Evolutionary conservation across 2,113 vertebrate genomes (phyloP), one percentile per base, ranked within the genome.

Genomic region (Cygnus atratus): DNA sequence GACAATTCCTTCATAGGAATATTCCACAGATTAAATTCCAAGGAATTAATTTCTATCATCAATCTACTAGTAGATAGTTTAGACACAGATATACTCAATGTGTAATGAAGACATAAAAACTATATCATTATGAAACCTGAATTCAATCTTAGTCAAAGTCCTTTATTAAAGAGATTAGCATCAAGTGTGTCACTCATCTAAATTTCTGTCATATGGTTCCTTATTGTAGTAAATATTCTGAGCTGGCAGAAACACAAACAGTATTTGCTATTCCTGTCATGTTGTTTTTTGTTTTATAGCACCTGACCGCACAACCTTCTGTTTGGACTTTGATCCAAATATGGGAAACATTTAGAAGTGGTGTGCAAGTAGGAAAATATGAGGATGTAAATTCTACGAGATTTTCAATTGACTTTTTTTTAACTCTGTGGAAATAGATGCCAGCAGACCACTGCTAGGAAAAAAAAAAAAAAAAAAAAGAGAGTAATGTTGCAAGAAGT

Each of bases 111-210:
- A 80, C 90, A 87, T 89, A 72, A 93, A 90, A 96, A 54, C 70
- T 73, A 3, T 25, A 92, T 24, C 67, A 82, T 88, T 93, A 93
- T 62, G 88, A 95, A 96, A 88, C 74, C 72, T 74, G 85, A 74
- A 89, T 77, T 89, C 78, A 95, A 66, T 96, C 88, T 93, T 48
- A 90, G 84, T 73, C 22, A 6, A 93, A 94, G 77, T 84, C 75
- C 80, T 91, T 95, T 93, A 95, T 97, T 97, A 93, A 96, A 80
- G 62, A 95, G 95, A 94, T 97, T 95, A 92, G 52, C 44, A 95
- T 91, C 87, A 92, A 82, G 39, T 73, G 48, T 84, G 79, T 66
- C 92, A 92, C 76, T 92, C 95, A 79, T 78, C 66, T 73, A 62
- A 70, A 61, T 65, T 62, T 87, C 61, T 87, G 62, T 41, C 21